Percentiles rank a stretch among this genome's conserved stretches.
Conservation (phyloP, 2,113 vertebrate genomes). For the Hypomesus transpacificus region DNA sequence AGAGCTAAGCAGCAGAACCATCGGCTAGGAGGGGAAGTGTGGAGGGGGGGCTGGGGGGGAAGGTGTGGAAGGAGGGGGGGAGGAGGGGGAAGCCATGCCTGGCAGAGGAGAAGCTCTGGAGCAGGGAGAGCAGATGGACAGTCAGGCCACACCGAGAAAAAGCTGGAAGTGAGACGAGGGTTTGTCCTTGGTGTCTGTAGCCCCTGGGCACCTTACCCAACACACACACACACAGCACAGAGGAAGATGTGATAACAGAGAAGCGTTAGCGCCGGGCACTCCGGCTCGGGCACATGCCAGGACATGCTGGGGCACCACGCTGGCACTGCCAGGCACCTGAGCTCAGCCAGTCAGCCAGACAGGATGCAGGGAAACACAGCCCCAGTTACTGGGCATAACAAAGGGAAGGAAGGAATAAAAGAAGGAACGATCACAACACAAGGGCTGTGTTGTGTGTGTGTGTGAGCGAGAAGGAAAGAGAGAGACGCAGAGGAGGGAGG, state of each 20-base stretch:
- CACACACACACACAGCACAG: background rate
- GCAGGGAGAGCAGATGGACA: slow-evolving; percentile 35
- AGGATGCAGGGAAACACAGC: no score
- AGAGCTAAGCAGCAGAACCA: background rate
- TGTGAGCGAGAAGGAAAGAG: no score
- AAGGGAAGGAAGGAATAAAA: no score
- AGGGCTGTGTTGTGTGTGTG: no score
- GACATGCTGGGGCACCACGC: no score
- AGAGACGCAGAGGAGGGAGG: background rate
- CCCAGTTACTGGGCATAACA: no score
- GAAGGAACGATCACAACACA: no score
- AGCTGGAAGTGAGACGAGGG: slow-evolving; percentile 1
- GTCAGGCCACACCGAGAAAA: slow-evolving; percentile 5
- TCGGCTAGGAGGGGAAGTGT: background rate
- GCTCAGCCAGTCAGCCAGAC: no score
- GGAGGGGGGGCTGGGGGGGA: no score
- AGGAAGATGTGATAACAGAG: background rate
- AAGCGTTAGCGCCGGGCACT: no score
- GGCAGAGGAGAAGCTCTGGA: slow-evolving; percentile 16
- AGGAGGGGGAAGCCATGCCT: slow-evolving; percentile 7
- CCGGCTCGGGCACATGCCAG: no score
- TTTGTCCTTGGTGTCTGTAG: slow-evolving; percentile 7
- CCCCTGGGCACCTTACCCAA: background rate
- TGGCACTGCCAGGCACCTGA: no score
- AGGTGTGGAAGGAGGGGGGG: background rate